Percentiles rank a stretch among this genome's conserved stretches.
These are phyloP conservation scores for Cariama cristata DNA, from an alignment of 2,113 vertebrate genomes.

Conservation along the genomic window DNA sequence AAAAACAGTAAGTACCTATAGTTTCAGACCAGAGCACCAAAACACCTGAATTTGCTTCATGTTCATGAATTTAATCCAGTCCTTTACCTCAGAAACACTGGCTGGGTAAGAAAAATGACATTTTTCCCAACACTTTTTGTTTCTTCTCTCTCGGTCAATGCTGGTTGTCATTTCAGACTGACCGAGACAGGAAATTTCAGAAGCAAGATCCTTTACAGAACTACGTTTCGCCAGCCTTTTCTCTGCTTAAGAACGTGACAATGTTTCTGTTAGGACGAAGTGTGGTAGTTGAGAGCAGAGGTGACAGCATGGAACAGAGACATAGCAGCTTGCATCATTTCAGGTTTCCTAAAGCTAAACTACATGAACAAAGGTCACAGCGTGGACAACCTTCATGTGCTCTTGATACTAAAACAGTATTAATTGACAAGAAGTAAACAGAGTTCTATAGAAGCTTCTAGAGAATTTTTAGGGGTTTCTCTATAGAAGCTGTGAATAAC, in stretches of 20 bases:
- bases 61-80: background rate
- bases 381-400: background rate
- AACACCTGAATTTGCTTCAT: background rate
- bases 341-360: background rate
- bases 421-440: background rate
- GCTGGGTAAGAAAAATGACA: rapidly evolving
- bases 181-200: background rate
- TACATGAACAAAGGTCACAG: background rate
- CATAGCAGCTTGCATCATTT: background rate
- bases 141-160: background rate
- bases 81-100: background rate
- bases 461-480: background rate
- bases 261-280: background rate
- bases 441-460: background rate
- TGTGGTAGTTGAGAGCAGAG: background rate
- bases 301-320: background rate
- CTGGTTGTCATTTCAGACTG: background rate
- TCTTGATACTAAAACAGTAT: background rate
- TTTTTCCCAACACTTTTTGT: background rate
- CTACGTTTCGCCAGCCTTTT: background rate
- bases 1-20: background rate
- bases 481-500: background rate
- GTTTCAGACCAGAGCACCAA: background rate
- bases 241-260: background rate
- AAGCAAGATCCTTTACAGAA: background rate